phyloP scores from a whole-genome alignment of 2,888 invertebrate genomes.

The Parnassius apollo region DNA sequence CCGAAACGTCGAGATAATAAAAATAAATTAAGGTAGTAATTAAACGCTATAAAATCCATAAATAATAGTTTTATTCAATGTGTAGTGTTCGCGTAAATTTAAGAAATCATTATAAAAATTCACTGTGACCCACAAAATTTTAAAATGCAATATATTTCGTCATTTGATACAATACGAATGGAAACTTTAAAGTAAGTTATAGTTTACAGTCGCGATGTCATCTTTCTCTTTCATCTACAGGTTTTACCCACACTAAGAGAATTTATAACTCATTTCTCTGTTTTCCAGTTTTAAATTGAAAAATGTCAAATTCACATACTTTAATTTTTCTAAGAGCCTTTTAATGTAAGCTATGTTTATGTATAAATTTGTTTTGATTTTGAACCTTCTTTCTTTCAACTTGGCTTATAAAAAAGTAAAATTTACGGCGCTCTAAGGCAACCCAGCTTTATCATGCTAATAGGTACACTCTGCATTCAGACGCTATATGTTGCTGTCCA shows the following conservation, averaged over 20 bases:
- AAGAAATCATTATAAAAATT: background rate
- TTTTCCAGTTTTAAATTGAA: conserved; percentile 18
- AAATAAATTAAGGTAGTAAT: too few relatives aligned
- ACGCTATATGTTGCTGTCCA: conserved; percentile 19
- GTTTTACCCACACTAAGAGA: conserved; percentile 9
- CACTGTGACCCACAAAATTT: too few relatives aligned
- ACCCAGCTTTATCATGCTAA: conserved; percentile 23
- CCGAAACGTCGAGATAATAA: too few relatives aligned
- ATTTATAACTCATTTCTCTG: conserved; percentile 23
- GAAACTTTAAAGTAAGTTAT: conserved; percentile 20
- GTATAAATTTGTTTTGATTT: conserved; percentile 11
- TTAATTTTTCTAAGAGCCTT: background rate
- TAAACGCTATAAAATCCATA: too few relatives aligned
- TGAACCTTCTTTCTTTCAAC: background rate
- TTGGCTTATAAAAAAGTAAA: conserved; percentile 3
- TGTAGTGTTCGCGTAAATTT: background rate
- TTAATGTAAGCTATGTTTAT: background rate
- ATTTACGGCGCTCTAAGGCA: background rate
- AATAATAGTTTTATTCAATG: too few relatives aligned
- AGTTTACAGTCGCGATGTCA: conserved; percentile 13
- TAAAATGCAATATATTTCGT: too few relatives aligned
- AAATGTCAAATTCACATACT: conserved; percentile 3
- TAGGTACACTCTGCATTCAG: conserved; percentile 17
- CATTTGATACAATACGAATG: conserved; percentile 9
- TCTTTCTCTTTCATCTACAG: conserved; percentile 24